A percentile compares a stretch with the other conserved stretches of the same genome.
These are phyloP conservation scores for Anarhynchus alexandrinus DNA, from an alignment of 2,113 vertebrate species.

Conservation along the genomic window DNA sequence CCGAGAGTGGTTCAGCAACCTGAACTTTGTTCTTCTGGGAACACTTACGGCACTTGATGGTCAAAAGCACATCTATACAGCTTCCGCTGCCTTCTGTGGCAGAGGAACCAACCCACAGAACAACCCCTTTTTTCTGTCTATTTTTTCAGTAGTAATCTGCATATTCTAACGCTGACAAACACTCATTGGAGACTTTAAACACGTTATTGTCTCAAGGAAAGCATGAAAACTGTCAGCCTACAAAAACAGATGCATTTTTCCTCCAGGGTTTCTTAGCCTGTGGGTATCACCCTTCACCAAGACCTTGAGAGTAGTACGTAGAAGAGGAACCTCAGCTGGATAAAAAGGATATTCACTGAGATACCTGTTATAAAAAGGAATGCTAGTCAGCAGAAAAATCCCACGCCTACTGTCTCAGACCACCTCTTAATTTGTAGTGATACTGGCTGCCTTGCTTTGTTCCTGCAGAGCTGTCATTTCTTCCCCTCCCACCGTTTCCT, in stretches of 20 bases:
- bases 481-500: background rate
- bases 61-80: background rate
- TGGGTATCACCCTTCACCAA: background rate
- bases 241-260: background rate
- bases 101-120: background rate
- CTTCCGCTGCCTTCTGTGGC: background rate
- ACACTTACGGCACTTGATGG: fast-evolving
- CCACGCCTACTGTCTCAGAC: background rate
- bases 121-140: background rate
- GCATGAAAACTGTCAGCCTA: background rate
- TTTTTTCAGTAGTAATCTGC: background rate
- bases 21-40: background rate
- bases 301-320: background rate
- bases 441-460: background rate
- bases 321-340: background rate
- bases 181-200: background rate
- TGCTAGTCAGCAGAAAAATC: background rate
- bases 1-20: background rate
- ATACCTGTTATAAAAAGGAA: background rate
- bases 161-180: background rate
- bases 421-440: background rate
- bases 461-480: background rate
- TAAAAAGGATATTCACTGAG: background rate
- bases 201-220: background rate
- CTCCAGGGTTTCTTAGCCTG: background rate